phyloP scores from a whole-genome alignment of 2,113 vertebrate genomes.

The Isurus oxyrinchus region DNA sequence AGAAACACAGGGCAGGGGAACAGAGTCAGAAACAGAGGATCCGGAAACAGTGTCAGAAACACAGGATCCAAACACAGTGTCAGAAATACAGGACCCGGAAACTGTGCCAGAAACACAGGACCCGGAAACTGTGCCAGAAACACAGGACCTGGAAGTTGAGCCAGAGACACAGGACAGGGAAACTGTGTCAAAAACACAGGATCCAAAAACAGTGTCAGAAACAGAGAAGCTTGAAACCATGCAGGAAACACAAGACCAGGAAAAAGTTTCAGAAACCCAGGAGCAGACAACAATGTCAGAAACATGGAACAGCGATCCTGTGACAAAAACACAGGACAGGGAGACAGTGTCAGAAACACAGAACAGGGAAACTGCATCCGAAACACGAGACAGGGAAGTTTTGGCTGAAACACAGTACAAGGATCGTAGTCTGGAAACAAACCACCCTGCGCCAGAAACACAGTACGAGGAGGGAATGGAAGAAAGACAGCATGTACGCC shows the following conservation, averaged over 20 bases:
- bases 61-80: too few species aligned
- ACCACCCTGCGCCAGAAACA: neutral
- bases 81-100: neutral
- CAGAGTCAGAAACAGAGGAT: neutral
- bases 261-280: accelerated
- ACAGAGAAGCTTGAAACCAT: neutral
- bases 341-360: neutral
- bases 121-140: neutral
- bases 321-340: neutral
- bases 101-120: neutral
- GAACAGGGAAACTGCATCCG: accelerated
- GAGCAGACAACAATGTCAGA: conserved; percentile 27
- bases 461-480: neutral
- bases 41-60: neutral
- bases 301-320: neutral
- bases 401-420: neutral
- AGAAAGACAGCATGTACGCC: neutral
- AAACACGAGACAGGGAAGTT: neutral
- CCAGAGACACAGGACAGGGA: neutral
- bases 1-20: neutral
- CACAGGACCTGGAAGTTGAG: too few species aligned
- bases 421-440: neutral
- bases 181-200: neutral
- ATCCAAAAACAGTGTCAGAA: neutral
- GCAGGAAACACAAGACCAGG: neutral